Percentiles rank a stretch among this genome's conserved stretches.
These are phyloP conservation scores for Synanthedon formicaeformis DNA, from an alignment of 2,888 invertebrate genomes.

Conservation along the genomic window DNA sequence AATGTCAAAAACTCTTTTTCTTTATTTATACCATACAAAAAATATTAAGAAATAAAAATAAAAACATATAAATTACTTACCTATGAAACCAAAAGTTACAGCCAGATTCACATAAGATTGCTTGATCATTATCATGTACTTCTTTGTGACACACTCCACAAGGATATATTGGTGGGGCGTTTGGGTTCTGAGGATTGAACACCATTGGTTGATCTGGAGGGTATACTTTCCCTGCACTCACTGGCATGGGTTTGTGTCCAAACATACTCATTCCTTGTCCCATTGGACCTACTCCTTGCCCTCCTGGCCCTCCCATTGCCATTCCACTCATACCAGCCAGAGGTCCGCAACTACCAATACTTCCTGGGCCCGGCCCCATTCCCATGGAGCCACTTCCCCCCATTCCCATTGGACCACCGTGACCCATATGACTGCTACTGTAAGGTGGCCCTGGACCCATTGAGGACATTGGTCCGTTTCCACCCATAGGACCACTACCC, in stretches of 20 bases:
- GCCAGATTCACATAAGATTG: conserved; percentile 96
- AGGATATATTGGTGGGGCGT: conserved; percentile 97
- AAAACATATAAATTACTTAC: conserved; percentile 52
- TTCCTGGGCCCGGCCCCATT: conserved; percentile 61
- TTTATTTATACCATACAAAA: neutral
- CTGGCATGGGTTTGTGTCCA: conserved; percentile 91
- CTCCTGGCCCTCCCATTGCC: conserved; percentile 66
- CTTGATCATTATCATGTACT: conserved; percentile 98
- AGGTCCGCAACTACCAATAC: conserved; percentile 63
- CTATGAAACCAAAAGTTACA: conserved; percentile 99
- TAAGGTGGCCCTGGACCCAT: conserved; percentile 65
- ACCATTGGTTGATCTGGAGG: conserved; percentile 97
- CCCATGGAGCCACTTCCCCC: conserved; percentile 59
- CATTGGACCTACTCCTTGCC: conserved; percentile 70
- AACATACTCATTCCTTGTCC: conserved; percentile 72
- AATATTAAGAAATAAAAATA: neutral
- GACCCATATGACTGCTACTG: conserved; percentile 61
- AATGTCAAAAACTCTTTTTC: neutral
- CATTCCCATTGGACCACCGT: conserved; percentile 66
- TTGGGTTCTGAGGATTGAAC: conserved; percentile 97
- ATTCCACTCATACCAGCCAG: conserved; percentile 66
- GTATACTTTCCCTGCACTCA: conserved; percentile 92
- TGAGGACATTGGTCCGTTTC: conserved; percentile 60
- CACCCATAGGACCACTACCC: conserved; percentile 70
- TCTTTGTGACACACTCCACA: conserved; percentile 98